Percentiles rank a stretch among this genome's conserved stretches.
These are phyloP conservation scores for Myodes glareolus DNA, from an alignment of 2,113 vertebrate species.

Conservation along the genomic window DNA sequence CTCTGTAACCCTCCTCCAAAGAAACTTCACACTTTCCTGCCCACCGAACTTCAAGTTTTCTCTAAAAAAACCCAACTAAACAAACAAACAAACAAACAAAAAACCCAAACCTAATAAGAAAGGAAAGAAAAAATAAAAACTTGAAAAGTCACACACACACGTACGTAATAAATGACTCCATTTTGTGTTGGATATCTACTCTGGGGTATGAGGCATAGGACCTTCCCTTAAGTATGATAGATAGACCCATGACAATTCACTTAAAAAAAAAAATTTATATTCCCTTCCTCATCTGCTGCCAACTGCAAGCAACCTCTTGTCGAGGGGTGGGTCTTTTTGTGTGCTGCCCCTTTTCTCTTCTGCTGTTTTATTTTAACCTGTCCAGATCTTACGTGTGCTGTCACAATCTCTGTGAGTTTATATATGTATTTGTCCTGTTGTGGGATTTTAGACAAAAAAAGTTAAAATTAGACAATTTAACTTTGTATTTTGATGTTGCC, in stretches of 20 bases:
- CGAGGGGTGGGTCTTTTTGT: neutral
- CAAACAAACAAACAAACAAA: neutral
- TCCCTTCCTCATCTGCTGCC: neutral
- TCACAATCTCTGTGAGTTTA: neutral
- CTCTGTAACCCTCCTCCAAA: no score
- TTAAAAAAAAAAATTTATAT: neutral
- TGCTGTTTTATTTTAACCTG: neutral
- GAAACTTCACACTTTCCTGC: neutral
- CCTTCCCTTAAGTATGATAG: neutral
- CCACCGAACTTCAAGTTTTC: neutral
- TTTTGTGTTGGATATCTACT: neutral
- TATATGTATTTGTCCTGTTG: neutral
- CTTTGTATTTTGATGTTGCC: neutral
- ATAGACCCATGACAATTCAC: neutral
- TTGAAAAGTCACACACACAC: neutral
- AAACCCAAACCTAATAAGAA: neutral
- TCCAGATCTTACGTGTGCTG: neutral
- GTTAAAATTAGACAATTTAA: no score
- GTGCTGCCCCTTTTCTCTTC: neutral
- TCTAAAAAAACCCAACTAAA: neutral
- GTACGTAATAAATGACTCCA: neutral
- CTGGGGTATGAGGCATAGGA: neutral
- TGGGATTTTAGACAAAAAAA: no score
- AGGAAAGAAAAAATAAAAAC: neutral
- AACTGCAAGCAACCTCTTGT: neutral